These are phyloP conservation scores for Nannobrachium achirus DNA, from an alignment of 2,113 vertebrate species.

Conservation along the genomic window DNA sequence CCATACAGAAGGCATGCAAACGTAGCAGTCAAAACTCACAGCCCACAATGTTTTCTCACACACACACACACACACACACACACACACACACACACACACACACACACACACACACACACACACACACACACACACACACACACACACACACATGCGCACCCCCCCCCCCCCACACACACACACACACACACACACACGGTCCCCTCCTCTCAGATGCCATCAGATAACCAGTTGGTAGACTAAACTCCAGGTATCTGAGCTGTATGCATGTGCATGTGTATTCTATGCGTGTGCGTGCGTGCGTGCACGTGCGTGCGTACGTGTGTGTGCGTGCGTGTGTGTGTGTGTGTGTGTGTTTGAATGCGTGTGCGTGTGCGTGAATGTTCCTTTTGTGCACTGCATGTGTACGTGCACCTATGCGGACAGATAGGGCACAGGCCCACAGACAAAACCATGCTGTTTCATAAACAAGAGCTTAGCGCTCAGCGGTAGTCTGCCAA, in stretches of 20 bases:
- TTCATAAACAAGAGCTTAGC: conserved; percentile 16
- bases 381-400: too few relatives aligned
- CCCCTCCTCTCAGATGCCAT: conserved; percentile 44
- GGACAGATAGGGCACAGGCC: not conserved
- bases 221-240: conserved; percentile 52
- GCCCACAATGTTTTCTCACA: not conserved
- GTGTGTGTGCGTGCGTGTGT: conserved; percentile 22
- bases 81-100: conserved; percentile 27
- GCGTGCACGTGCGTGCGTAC: conserved; percentile 15
- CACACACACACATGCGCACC: conserved; percentile 1
- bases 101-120: not conserved
- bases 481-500: conserved; percentile 10
- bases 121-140: conserved; percentile 4
- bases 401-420: too few relatives aligned
- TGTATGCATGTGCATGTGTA: not conserved
- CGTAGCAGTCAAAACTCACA: conserved; percentile 10
- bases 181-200: conserved; percentile 36
- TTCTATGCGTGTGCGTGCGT: not conserved
- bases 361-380: not conserved
- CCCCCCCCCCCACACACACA: conserved; percentile 25
- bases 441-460: not conserved
- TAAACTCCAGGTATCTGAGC: conserved; percentile 49
- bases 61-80: conserved; percentile 19
- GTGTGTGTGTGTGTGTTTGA: not conserved
- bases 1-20: conserved; percentile 24